Percentiles rank a stretch among this genome's conserved stretches.
Evolutionary conservation across 2,888 invertebrate species (phyloP).

Genomic region (Tryphoninae sp.): DNA sequence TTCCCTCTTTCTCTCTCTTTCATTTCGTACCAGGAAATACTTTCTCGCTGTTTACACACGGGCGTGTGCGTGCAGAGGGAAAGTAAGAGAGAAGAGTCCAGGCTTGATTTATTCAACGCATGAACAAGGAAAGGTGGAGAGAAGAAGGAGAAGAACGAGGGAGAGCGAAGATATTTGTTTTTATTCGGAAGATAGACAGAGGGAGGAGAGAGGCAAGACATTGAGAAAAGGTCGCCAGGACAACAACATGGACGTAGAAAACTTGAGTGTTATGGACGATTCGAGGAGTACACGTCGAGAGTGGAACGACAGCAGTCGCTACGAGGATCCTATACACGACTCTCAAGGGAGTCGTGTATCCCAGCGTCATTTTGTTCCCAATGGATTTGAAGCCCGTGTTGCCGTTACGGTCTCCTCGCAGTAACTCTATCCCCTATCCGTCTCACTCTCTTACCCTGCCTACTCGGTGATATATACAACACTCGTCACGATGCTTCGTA

Average conservation of each 20-base stretch:
- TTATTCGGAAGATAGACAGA: background rate
- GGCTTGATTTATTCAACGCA: conserved; percentile 49
- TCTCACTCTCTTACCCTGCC: background rate
- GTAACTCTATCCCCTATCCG: conserved; percentile 2
- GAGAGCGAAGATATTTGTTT: background rate
- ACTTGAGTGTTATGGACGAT: conserved; percentile 35
- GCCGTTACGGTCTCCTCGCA: conserved; percentile 20
- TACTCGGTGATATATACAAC: background rate
- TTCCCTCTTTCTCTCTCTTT: conserved; percentile 1
- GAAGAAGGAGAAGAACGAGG: background rate
- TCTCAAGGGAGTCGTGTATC: conserved; percentile 54
- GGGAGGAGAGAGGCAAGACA: background rate
- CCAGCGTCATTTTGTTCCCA: conserved; percentile 55
- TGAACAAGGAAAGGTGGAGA: background rate
- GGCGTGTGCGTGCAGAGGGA: conserved; percentile 10
- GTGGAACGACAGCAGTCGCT: background rate
- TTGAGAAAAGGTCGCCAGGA: conserved; percentile 31
- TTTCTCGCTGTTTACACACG: conserved; percentile 15
- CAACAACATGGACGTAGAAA: conserved; percentile 21
- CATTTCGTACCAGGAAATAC: conserved; percentile 23
- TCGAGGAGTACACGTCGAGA: conserved; percentile 34
- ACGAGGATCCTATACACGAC: conserved; percentile 31
- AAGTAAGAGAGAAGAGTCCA: conserved; percentile 7
- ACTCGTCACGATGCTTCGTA: conserved; percentile 34
- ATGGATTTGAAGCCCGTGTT: conserved; percentile 48